Percentiles rank a stretch among this genome's conserved stretches.
These are phyloP conservation scores for Notarius lentiginosus DNA, from an alignment of 2,113 vertebrate species.

Conservation along the genomic window DNA sequence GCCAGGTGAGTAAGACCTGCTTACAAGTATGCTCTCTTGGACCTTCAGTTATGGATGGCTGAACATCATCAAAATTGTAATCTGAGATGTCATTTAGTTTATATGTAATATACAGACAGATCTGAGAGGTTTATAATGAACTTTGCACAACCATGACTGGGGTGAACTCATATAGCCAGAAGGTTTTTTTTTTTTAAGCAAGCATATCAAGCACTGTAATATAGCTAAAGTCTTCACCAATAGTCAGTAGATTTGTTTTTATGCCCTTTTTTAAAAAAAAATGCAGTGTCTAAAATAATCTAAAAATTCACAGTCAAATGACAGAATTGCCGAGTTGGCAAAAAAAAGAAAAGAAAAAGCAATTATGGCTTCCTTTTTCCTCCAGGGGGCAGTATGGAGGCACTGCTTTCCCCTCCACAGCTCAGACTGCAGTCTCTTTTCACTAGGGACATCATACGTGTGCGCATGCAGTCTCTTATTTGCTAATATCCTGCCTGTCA, in stretches of 20 bases:
- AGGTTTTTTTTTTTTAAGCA: neutral
- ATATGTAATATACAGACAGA: no score
- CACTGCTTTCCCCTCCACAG: slow-evolving; percentile 6
- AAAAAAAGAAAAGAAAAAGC: neutral
- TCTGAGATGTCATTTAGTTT: neutral
- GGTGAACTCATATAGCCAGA: neutral
- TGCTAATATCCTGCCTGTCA: slow-evolving; percentile 45
- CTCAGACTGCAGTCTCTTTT: slow-evolving; percentile 51
- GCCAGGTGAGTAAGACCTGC: neutral
- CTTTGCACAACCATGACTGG: neutral
- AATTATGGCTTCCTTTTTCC: slow-evolving; percentile 24
- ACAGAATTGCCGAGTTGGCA: neutral
- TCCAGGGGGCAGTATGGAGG: slow-evolving; percentile 43
- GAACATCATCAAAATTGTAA: neutral
- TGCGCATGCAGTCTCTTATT: slow-evolving; percentile 41
- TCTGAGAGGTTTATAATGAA: neutral
- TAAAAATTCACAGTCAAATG: neutral
- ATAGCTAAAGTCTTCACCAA: neutral
- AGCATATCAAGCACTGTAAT: neutral
- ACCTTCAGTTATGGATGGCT: neutral
- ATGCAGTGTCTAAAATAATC: neutral
- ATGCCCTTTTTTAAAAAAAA: neutral
- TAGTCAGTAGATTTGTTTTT: neutral
- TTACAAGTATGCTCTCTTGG: neutral
- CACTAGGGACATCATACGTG: slow-evolving; percentile 49